Evolutionary conservation across 2,888 invertebrate genomes (phyloP), one percentile per base, ranked within the genome.

Genomic region (Drosophila cracens): DNA sequence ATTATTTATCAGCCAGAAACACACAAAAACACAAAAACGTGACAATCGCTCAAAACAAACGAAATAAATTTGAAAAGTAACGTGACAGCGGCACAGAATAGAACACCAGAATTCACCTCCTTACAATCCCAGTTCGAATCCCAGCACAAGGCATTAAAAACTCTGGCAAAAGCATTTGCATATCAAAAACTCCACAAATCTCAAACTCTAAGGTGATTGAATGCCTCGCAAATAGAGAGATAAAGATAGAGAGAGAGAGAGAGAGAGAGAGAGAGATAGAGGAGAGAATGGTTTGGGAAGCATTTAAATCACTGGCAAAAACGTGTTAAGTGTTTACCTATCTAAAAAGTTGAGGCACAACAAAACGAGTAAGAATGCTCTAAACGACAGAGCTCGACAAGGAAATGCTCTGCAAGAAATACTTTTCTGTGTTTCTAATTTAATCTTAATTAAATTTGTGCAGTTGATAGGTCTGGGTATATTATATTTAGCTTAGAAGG

Each of bases 321-420:
- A 92, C 91, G 90, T 92, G 92, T 90, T 92, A 92, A 91, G 91
- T 91, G 91, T 90, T 92, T 91, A 91, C 91, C 92, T 91, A 90
- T 88, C 76, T 83, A 73, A 82, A 84, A 89, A 86, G 82, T 76
- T 82, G 71, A 73, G 71, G 63, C 46, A 62, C 48, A 48, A 64
- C 65, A 72, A 57, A 72, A 62, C 51, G 16, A 25, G 46, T 46
- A 25, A 46, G 16, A 21, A 8, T 16, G 16, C 21, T 25, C 46
- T 16, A 25, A 16, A 4, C 16, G 16, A 16, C 4, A 46, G 2
- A 16, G 2, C 8, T 46, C 25, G 16, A 25, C 46, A 16, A 2
- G 25, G 7, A 46, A 25, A 46, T 46, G 4, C 46, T 8, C 46
- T 46, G 27, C 16, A 16, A 46, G 3, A 21, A 4, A 46, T 46